Conservation (phyloP, 2,113 vertebrate genomes). For the Argyrosomus japonicus region DNA sequence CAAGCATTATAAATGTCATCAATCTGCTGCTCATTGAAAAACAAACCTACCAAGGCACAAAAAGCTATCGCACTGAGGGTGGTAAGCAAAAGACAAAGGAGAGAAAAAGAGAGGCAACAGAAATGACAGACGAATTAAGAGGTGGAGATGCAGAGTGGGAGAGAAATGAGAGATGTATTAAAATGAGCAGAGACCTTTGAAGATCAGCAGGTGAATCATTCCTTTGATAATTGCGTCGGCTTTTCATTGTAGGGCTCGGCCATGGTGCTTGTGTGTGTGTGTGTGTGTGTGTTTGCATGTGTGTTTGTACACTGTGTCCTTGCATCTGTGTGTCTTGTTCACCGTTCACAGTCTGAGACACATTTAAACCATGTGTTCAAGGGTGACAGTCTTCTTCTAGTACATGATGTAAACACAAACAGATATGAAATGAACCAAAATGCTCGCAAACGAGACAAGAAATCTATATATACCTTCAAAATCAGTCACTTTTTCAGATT, state of each 20-base stretch:
- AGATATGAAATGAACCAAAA: neutral
- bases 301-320: neutral
- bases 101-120: conserved; percentile 16
- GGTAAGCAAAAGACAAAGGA: conserved; percentile 45
- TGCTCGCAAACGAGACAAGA: neutral
- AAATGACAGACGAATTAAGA: conserved; percentile 47
- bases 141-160: conserved; percentile 48
- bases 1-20: conserved; percentile 49
- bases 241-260: conserved; percentile 47
- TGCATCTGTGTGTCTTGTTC: conserved; percentile 17
- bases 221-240: conserved; percentile 71
- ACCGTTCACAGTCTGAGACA: neutral
- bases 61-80: conserved; percentile 48
- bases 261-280: conserved; percentile 20
- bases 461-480: neutral
- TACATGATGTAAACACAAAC: neutral
- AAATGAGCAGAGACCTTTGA: conserved; percentile 71
- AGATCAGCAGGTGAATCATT: conserved; percentile 73
- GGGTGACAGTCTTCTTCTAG: neutral
- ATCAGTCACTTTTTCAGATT: neutral
- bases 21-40: conserved; percentile 59
- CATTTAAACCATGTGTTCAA: neutral
- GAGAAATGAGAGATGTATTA: conserved; percentile 48
- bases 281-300: conserved; percentile 17
- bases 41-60: conserved; percentile 38